Conservation (phyloP, 2,113 vertebrate species). For the Accipiter virgatus region DNA sequence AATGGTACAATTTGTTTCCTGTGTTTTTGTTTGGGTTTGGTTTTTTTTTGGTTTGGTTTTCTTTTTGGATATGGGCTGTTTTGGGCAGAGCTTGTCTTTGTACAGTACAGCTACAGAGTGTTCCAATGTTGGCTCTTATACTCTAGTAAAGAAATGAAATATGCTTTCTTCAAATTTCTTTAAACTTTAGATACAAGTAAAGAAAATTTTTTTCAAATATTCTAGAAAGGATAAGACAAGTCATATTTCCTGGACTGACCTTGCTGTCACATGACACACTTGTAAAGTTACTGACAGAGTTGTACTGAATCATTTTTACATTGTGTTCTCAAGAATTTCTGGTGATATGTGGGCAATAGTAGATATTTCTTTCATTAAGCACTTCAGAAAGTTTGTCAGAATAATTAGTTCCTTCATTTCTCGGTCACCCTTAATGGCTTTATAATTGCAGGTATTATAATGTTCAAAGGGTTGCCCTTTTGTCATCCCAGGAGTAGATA, state of each 20-base stretch:
- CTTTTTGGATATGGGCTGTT: not conserved
- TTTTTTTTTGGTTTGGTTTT: not conserved
- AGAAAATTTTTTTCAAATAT: not conserved
- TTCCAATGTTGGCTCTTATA: not conserved
- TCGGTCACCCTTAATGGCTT: not conserved
- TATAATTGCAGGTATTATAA: not conserved
- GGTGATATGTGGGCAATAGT: not conserved
- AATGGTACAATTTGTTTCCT: not conserved
- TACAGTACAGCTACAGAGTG: not conserved
- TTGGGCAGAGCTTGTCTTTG: not conserved
- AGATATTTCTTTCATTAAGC: not conserved
- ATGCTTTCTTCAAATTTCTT: not conserved
- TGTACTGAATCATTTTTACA: not conserved
- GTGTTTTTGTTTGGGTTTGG: not conserved
- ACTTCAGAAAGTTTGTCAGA: not conserved
- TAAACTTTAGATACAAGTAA: not conserved
- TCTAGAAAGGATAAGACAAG: not conserved
- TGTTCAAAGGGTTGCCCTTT: not conserved
- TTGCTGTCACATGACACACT: not conserved
- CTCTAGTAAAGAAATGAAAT: not conserved
- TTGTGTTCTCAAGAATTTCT: not conserved
- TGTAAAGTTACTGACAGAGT: not conserved
- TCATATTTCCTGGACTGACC: not conserved
- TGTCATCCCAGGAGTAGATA: not conserved
- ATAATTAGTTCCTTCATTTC: not conserved